Evolutionary conservation across 2,888 invertebrate genomes (phyloP).

Genomic region (Rhingia rostrata): DNA sequence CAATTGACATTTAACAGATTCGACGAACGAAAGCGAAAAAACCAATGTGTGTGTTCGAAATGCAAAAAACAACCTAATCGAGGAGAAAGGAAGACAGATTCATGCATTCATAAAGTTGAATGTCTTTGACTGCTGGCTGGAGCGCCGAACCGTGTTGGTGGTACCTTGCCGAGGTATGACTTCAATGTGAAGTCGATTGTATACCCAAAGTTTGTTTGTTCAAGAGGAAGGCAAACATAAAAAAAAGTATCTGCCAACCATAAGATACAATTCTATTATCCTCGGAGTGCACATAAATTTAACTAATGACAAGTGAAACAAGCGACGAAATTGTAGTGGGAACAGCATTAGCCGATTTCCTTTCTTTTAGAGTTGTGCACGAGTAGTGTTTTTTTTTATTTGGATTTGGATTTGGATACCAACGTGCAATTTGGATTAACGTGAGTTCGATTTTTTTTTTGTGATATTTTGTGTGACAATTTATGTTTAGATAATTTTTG

Average conservation of each 20-base stretch:
- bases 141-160: neutral
- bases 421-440: constrained; percentile 29
- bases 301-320: constrained; percentile 58
- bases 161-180: constrained; percentile 23
- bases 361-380: constrained; percentile 15
- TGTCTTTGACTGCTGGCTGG: constrained; percentile 14
- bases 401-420: constrained; percentile 9
- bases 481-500: neutral
- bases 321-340: constrained; percentile 30
- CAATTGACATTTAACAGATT: constrained; percentile 61
- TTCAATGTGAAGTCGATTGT: constrained; percentile 35
- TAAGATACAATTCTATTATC: constrained; percentile 44
- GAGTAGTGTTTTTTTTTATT: constrained; percentile 8
- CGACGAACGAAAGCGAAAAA: neutral
- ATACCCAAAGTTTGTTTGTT: neutral
- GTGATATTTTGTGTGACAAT: neutral
- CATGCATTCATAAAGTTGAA: constrained; percentile 64
- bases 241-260: neutral
- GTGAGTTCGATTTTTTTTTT: constrained; percentile 12
- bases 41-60: neutral
- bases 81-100: constrained; percentile 61
- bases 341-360: constrained; percentile 30
- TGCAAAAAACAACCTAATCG: constrained; percentile 36
- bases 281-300: constrained; percentile 41
- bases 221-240: neutral